phyloP scores from a whole-genome alignment of 2,797 vertebrate species.

The Sebastes hubbsi region DNA sequence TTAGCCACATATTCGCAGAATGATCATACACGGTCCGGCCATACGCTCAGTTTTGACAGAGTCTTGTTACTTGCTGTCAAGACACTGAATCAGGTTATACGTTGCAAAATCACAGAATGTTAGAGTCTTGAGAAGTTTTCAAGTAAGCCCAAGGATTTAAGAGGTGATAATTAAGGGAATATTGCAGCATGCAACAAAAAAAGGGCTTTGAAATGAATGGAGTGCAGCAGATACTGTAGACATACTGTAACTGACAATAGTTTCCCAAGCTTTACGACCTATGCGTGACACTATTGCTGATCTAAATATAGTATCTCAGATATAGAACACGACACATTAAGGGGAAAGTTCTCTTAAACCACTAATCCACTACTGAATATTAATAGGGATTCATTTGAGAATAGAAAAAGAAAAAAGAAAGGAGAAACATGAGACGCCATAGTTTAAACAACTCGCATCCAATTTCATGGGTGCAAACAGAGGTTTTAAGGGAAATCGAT shows the following conservation, averaged over 20 bases:
- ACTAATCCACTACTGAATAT: neutral
- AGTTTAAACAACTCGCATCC: neutral
- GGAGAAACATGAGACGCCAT: neutral
- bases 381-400: neutral
- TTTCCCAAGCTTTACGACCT: neutral
- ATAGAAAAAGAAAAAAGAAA: neutral
- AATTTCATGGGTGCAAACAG: constrained; percentile 3
- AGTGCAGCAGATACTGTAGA: neutral
- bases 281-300: neutral
- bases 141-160: neutral
- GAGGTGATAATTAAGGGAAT: neutral
- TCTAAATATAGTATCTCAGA: neutral
- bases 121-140: neutral
- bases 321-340: neutral
- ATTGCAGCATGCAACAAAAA: neutral
- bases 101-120: neutral
- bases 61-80: neutral
- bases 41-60: too few species aligned
- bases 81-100: neutral
- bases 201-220: neutral
- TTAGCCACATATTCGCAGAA: too few species aligned
- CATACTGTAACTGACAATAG: neutral
- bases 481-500: constrained; percentile 31
- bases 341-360: neutral
- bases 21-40: too few species aligned